Evolutionary conservation across 1,140 invertebrate species (phyloP).

Genomic region (Chymomyza costata): DNA sequence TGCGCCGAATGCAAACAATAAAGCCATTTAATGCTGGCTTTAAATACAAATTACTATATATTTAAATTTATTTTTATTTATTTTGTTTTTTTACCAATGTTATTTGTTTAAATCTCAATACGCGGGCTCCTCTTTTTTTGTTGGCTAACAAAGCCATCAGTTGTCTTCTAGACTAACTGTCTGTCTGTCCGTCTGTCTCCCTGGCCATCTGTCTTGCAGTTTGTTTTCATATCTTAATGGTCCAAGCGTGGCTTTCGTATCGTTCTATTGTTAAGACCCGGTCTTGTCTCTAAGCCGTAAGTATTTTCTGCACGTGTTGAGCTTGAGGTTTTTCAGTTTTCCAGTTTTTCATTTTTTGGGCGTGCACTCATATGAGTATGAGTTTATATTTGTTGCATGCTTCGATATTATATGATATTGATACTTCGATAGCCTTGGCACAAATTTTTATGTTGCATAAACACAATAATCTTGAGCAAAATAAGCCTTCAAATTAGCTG

Average conservation of each 20-base stretch:
- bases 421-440: constrained; percentile 52
- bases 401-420: too few species aligned
- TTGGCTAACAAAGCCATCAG: constrained; percentile 47
- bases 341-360: constrained; percentile 6
- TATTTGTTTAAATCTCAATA: constrained; percentile 45
- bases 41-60: constrained; percentile 59
- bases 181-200: constrained; percentile 25
- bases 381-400: too few species aligned
- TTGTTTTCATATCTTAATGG: too few species aligned
- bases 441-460: constrained; percentile 14
- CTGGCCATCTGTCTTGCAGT: constrained; percentile 23
- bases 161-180: too few species aligned
- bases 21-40: constrained; percentile 61
- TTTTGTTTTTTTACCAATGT: constrained; percentile 21
- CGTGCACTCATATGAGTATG: constrained; percentile 42
- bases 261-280: constrained; percentile 1
- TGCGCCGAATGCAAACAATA: constrained; percentile 50
- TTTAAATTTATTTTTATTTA: constrained; percentile 37
- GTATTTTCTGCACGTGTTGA: constrained; percentile 25
- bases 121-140: too few species aligned
- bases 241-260: constrained; percentile 26
- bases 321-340: too few species aligned
- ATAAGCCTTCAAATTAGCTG: too few species aligned
- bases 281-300: constrained; percentile 12
- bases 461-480: background rate